Conservation (phyloP, 2,113 vertebrate species). For the Arvicanthis niloticus region DNA sequence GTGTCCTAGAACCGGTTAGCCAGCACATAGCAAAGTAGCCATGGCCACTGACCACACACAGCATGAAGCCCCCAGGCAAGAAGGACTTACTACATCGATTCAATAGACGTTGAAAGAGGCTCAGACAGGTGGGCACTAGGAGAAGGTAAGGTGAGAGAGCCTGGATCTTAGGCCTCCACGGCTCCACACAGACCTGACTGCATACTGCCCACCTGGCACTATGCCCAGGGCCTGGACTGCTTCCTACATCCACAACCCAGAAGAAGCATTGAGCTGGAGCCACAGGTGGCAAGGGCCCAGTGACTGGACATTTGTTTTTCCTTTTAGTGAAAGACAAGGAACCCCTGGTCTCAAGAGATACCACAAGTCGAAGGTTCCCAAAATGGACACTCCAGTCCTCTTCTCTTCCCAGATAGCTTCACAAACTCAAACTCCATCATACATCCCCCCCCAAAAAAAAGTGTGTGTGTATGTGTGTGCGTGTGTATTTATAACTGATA, state of each 20-base stretch:
- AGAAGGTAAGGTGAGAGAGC: background rate
- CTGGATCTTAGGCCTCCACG: background rate
- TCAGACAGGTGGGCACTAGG: background rate
- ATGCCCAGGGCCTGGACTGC: accelerated
- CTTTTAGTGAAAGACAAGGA: slow-evolving; percentile 3
- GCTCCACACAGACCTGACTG: background rate
- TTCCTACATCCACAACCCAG: background rate
- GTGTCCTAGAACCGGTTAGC: accelerated
- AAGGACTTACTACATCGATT: background rate
- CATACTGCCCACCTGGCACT: background rate
- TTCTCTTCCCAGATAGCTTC: background rate
- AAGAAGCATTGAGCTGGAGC: background rate
- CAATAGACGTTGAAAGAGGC: background rate
- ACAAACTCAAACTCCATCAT: background rate
- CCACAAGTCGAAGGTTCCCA: slow-evolving; percentile 27
- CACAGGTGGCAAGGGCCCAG: background rate
- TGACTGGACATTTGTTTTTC: background rate
- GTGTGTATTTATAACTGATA: background rate
- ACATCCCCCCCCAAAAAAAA: background rate
- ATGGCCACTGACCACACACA: accelerated
- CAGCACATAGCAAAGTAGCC: background rate
- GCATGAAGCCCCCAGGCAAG: background rate
- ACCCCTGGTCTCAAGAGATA: slow-evolving; percentile 25
- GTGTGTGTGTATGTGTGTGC: background rate
- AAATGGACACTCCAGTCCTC: background rate